Evolutionary conservation across 92 coral and sea anemone species (phyloP).

Genomic region (Galaxea fascicularis): DNA sequence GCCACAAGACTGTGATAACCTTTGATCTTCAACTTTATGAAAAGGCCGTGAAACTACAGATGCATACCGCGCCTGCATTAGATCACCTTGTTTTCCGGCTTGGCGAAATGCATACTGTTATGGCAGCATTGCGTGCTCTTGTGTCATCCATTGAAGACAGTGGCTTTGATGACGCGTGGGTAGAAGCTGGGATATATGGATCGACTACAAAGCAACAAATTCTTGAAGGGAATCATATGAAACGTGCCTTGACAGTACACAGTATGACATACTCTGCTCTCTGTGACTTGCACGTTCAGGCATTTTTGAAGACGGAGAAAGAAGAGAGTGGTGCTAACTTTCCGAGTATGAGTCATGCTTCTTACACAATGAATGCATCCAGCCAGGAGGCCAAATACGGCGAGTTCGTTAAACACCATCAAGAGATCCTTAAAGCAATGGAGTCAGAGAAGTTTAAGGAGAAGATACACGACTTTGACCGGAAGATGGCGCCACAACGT

Average conservation of each 20-base stretch:
- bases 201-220: conserved; percentile 41
- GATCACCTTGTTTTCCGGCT: conserved; percentile 47
- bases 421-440: conserved; percentile 44
- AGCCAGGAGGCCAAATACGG: conserved; percentile 42
- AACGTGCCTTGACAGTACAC: conserved; percentile 41
- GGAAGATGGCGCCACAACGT: conserved; percentile 36
- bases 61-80: conserved; percentile 37
- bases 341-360: no score
- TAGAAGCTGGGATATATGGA: conserved; percentile 41
- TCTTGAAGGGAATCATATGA: conserved; percentile 42
- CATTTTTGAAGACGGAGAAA: no score
- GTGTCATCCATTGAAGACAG: conserved; percentile 40
- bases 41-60: conserved; percentile 46
- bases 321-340: conserved; percentile 24
- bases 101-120: conserved; percentile 43
- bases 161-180: conserved; percentile 43
- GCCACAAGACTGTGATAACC: conserved; percentile 45
- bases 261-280: conserved; percentile 39
- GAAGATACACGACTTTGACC: conserved; percentile 39
- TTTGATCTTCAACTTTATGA: conserved; percentile 32
- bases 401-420: conserved; percentile 37
- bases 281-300: conserved; percentile 45
- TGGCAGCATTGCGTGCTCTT: conserved; percentile 36
- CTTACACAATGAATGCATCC: conserved; percentile 20
- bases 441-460: conserved; percentile 30